Evolutionary conservation across 2,797 vertebrate genomes (phyloP), one percentile per base, ranked within the genome.

Genomic region (Megaceryle alcyon): DNA sequence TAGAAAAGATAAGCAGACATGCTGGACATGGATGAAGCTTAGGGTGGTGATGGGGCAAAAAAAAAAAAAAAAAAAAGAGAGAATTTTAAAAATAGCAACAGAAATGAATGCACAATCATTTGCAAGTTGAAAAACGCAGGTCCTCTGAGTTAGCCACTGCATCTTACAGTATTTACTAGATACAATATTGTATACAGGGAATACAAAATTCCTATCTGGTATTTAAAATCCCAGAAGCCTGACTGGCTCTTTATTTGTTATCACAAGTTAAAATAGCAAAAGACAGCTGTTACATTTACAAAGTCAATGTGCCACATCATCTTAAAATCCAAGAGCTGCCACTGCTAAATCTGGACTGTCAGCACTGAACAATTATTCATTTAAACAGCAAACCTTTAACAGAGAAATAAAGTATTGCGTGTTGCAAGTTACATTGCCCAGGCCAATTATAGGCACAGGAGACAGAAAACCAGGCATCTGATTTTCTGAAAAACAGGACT

Each of bases 211-310:
- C 21, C 70, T 82, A 83, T 33, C 77, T 80, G 75, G 18, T 78
- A 84, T 46, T 80, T 84, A 82, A 95, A 95, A 77, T 82, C 77
- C 72, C 89, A 75, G 37, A 92, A 94, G 83, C 76, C 10, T 59
- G 39, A 95, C 26, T 56, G 41, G 57, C 37, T 85, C 51, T 77
- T 92, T 85, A 66, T 91, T 87, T 35, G 28, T 54, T 90, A 68
- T 48, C 78, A 23, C 73, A 72, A 44, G 16, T 65, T 93, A 94
- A 83, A 87, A 49, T 20, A 26, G 75, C 54, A 94, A 93, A 89
- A 96, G 51, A 25, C 51, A 96, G 91, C 69, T 86, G 51, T 84
- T 95, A 65, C 28, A 57, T 90, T 93, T 78, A 73, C 59, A 94
- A 79, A 87, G 66, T 79, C 90, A 85, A 22, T 29, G 44, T 87